These are phyloP conservation scores for Rhinoderma darwinii DNA, from an alignment of 2,113 vertebrate genomes.

Conservation along the genomic window DNA sequence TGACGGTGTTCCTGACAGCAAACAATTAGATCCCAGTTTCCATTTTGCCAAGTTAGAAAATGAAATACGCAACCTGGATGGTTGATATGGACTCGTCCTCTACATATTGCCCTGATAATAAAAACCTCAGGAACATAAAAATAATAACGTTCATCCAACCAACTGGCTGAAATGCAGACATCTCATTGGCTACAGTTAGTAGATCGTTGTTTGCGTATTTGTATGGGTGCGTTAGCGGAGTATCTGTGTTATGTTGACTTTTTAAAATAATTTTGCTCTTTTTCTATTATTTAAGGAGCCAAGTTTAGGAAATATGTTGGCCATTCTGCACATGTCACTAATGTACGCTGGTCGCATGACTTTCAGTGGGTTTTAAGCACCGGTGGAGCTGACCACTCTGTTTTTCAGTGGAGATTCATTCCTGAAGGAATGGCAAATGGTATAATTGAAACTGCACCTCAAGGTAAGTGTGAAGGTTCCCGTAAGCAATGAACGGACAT, in stretches of 20 bases:
- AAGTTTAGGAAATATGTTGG: conserved; percentile 96
- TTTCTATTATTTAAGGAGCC: conserved; percentile 76
- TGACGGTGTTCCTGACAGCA: not conserved
- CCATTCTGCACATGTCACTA: conserved; percentile 96
- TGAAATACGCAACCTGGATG: too few relatives aligned
- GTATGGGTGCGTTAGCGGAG: not conserved
- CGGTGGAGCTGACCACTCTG: conserved; percentile 92
- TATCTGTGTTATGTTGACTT: not conserved
- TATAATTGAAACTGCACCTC: conserved; percentile 81
- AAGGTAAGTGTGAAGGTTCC: conserved; percentile 74
- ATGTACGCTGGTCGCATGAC: conserved; percentile 94
- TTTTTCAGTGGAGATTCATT: conserved; percentile 98
- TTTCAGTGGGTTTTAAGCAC: conserved; percentile 95
- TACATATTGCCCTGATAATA: too few relatives aligned
- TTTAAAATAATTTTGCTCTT: not conserved
- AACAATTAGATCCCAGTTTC: not conserved
- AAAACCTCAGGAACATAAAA: too few relatives aligned
- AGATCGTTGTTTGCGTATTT: not conserved
- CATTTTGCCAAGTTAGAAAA: too few relatives aligned
- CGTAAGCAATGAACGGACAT: not conserved
- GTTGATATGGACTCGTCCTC: too few relatives aligned
- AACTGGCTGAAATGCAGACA: not conserved
- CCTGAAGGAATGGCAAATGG: conserved; percentile 92
- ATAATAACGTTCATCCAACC: not conserved
- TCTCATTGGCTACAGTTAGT: not conserved